These are phyloP conservation scores for Globodera ellingtonae DNA, from an alignment of 1,140 invertebrate genomes.

Conservation along the genomic window DNA sequence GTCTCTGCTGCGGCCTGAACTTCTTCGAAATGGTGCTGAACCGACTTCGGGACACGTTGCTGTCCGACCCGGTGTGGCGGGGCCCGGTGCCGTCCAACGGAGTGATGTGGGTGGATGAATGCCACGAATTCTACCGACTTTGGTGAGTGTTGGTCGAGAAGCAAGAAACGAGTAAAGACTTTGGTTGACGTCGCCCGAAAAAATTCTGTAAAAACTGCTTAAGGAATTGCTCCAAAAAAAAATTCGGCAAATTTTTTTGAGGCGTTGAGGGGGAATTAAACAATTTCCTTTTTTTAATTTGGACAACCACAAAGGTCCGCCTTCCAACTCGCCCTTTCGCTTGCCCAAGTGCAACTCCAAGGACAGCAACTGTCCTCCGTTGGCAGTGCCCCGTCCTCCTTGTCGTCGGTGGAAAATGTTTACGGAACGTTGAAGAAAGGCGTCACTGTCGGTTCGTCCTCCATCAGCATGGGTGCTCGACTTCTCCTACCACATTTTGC, in stretches of 20 bases:
- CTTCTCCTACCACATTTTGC: slow-evolving; percentile 96
- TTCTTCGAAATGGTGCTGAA: slow-evolving; percentile 82
- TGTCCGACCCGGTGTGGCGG: slow-evolving; percentile 82
- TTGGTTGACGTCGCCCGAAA: no score
- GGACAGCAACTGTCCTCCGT: slow-evolving; percentile 13
- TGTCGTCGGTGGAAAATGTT: slow-evolving; percentile 12
- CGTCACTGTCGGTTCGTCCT: neutral
- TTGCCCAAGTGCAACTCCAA: slow-evolving; percentile 69
- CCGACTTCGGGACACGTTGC: slow-evolving; percentile 70
- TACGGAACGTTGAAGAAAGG: slow-evolving; percentile 26
- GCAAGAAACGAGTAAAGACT: no score
- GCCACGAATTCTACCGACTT: slow-evolving; percentile 91
- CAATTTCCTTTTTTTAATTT: neutral
- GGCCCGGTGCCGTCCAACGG: slow-evolving; percentile 80
- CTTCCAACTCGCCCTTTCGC: slow-evolving; percentile 96
- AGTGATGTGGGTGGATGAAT: slow-evolving; percentile 94
- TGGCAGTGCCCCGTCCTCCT: neutral
- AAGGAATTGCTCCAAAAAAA: no score
- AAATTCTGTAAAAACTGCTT: no score
- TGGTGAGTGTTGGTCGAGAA: slow-evolving; percentile 70
- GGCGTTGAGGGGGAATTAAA: no score
- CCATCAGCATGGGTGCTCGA: slow-evolving; percentile 76
- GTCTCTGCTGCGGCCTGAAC: slow-evolving; percentile 95
- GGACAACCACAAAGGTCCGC: slow-evolving; percentile 72
- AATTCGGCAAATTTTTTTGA: no score